Percentiles rank a stretch among this genome's conserved stretches.
Conservation (phyloP, 2,113 vertebrate genomes). For the Centropus bengalensis region DNA sequence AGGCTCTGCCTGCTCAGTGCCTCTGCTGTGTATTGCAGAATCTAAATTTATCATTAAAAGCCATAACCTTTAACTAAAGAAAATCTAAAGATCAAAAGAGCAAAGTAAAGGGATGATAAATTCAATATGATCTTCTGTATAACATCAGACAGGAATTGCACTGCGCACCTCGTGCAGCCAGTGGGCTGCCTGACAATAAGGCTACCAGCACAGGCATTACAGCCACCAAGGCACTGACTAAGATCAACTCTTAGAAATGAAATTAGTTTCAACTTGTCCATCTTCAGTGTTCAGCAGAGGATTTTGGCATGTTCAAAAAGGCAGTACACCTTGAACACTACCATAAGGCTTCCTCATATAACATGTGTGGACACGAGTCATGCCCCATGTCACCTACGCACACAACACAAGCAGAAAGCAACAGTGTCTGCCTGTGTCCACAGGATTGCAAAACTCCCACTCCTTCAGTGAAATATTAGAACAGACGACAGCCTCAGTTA, state of each 20-base stretch:
- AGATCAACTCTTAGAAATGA: neutral
- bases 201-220: neutral
- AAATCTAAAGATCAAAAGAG: neutral
- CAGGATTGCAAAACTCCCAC: neutral
- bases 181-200: neutral
- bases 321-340: neutral
- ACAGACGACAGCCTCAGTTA: neutral
- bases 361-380: accelerated
- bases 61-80: neutral
- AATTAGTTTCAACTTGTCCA: neutral
- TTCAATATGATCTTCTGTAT: neutral
- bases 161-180: neutral
- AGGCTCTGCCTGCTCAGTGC: neutral
- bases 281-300: neutral
- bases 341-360: neutral
- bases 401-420: neutral
- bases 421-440: no score
- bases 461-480: neutral
- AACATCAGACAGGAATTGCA: neutral
- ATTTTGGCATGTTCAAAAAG: neutral
- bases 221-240: neutral
- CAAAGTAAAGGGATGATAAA: neutral
- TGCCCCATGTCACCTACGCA: accelerated
- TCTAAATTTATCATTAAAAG: neutral
- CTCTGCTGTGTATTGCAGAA: neutral